These are phyloP conservation scores for Aphodius sticticus DNA, from an alignment of 2,888 invertebrate genomes.

Conservation along the genomic window DNA sequence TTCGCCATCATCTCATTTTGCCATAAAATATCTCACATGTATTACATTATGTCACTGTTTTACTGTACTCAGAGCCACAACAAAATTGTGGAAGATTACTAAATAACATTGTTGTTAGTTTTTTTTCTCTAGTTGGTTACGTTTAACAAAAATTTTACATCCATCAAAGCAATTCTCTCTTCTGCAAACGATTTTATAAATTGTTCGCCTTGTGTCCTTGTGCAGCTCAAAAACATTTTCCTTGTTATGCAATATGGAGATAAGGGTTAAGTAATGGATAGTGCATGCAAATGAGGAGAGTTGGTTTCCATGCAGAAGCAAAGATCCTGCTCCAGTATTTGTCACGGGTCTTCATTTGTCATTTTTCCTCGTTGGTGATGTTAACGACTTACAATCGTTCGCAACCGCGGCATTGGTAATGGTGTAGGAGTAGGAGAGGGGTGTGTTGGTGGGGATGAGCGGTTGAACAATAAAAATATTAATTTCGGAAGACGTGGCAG, in stretches of 20 bases:
- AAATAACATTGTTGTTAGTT: too few relatives aligned
- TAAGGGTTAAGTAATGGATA: background rate
- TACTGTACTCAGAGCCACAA: too few relatives aligned
- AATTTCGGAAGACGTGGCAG: background rate
- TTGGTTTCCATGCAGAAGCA: background rate
- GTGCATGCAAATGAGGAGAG: background rate
- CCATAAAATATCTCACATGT: too few relatives aligned
- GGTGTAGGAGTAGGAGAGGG: background rate
- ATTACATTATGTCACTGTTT: too few relatives aligned
- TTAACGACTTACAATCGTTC: background rate
- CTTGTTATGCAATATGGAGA: background rate
- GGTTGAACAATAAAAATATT: constrained; percentile 9
- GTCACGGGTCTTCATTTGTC: background rate
- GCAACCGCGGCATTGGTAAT: background rate
- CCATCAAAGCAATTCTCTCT: too few relatives aligned
- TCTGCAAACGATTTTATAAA: too few relatives aligned
- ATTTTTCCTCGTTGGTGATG: background rate
- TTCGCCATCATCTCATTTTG: too few relatives aligned
- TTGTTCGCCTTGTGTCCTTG: too few relatives aligned
- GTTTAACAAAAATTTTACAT: too few relatives aligned
- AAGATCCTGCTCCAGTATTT: background rate
- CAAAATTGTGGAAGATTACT: too few relatives aligned
- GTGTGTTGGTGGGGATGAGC: background rate
- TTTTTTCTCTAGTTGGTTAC: too few relatives aligned
- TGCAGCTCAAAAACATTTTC: background rate